Percentiles rank a stretch among this genome's conserved stretches.
phyloP scores from a whole-genome alignment of 1,140 invertebrate genomes.

The Asobara japonica region DNA sequence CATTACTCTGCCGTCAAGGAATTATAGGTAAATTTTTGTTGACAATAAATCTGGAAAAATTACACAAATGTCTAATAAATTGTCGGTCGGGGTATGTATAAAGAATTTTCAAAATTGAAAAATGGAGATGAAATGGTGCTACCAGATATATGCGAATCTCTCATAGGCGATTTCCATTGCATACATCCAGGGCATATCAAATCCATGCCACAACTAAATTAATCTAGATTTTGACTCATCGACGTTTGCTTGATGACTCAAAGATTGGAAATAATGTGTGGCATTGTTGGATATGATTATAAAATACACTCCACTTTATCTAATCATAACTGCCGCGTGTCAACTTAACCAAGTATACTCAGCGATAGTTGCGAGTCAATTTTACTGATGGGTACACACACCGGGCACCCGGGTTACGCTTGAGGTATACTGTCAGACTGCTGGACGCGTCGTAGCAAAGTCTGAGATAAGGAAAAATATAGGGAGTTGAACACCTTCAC shows the following conservation, averaged over 20 bases:
- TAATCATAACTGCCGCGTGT: not conserved
- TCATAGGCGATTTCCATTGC: no score
- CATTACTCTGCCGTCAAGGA: no score
- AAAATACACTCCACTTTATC: not conserved
- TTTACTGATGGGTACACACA: not conserved
- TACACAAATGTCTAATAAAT: no score
- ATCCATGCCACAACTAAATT: no score
- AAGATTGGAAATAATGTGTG: not conserved
- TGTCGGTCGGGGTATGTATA: no score
- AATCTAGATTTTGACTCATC: no score
- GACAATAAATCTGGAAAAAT: no score
- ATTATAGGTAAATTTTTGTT: no score
- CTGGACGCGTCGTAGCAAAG: constrained; percentile 1
- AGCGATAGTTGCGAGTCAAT: constrained; percentile 14
- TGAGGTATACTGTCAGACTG: not conserved
- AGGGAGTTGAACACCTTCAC: not conserved
- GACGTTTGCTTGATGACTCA: not conserved
- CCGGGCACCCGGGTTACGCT: not conserved
- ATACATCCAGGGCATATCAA: no score
- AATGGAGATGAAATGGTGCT: no score
- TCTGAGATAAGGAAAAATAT: not conserved
- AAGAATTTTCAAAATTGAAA: no score
- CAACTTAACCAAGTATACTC: not conserved
- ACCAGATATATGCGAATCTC: no score
- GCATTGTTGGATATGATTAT: not conserved